Conservation (phyloP, 2,888 invertebrate genomes). For the Agriotes lineatus region DNA sequence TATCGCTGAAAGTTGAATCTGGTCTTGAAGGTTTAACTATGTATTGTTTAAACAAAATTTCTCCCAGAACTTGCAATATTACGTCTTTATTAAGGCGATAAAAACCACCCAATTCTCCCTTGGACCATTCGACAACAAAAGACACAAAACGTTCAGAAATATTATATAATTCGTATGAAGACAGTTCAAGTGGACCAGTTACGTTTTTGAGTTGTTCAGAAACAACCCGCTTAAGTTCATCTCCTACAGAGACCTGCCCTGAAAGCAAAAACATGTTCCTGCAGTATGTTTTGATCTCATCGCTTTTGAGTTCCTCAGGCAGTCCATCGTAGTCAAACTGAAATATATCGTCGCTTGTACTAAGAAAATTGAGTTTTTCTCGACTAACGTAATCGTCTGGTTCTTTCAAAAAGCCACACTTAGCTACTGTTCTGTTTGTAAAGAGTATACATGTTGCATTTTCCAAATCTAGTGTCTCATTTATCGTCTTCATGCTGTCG, state of each 20-base stretch:
- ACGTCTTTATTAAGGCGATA: background rate
- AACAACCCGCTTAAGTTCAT: background rate
- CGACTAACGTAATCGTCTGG: background rate
- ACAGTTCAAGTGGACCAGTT: background rate
- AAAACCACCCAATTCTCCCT: conserved; percentile 8
- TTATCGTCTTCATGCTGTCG: background rate
- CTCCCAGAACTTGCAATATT: background rate
- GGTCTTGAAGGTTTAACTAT: background rate
- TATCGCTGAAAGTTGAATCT: too few species aligned
- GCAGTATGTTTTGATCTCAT: background rate
- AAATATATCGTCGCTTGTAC: background rate
- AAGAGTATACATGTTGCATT: background rate
- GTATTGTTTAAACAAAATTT: background rate
- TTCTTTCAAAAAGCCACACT: background rate
- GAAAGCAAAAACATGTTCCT: background rate
- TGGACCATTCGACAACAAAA: conserved; percentile 6
- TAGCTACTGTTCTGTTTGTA: background rate
- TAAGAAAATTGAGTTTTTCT: background rate
- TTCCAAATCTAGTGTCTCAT: background rate
- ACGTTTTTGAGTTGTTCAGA: background rate
- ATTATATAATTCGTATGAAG: background rate
- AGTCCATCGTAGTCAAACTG: background rate
- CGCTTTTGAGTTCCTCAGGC: too few species aligned
- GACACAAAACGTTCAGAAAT: background rate
- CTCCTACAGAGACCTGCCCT: background rate